Base-by-base conservation (phyloP, 2,797 vertebrate genomes). In the Decapterus maruadsi region DNA sequence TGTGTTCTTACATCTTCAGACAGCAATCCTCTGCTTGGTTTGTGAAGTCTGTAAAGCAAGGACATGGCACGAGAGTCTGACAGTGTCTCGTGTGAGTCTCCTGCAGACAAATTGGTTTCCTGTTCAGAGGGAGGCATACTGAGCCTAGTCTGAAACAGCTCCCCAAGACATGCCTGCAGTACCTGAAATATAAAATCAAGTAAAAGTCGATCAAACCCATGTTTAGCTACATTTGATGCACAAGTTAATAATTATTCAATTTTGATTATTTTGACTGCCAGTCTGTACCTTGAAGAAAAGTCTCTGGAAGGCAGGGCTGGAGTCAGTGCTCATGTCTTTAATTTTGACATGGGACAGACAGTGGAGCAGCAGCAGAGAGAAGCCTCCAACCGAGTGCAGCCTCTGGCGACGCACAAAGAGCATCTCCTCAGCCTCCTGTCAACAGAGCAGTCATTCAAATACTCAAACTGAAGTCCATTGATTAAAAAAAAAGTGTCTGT, bases 351-450 rank as follows among this genome's bases (percentile, higher is more conserved):
- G 96, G 71, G 96, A 95, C 66, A 95, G 73, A 77, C 96, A 97
- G 86, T 96, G 96, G 9, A 97, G 92, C 0, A 98, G 91, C 53
- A 98, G 82, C 58, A 98, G 93, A 40, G 96, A 87, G 58, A 98
- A 97, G 14, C 93, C 88, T 4, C 97, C 97, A 19, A 91, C 95
- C 0, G 95, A 96, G 22, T 93, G 89, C 62, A 98, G 92, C 86
- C 94, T 94, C 57, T 95, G 95, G 51, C 93, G 92, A 11, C 92
- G 93, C 48, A 98, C 34, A 69, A 96, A 97, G n/a, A 98, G 90
- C 0, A 66, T 95, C 53, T 89, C 89, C 78, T 94, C 82, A 6
- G 92, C 87, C 8, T 92, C 89, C 97, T 98, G 87, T 57, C 75
- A 69, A 57, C 31, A 81, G 9, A 17, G 3, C 13, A 45, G 53